Conservation (phyloP, 2,797 vertebrate species). For the Rhinoraja longicauda region DNA sequence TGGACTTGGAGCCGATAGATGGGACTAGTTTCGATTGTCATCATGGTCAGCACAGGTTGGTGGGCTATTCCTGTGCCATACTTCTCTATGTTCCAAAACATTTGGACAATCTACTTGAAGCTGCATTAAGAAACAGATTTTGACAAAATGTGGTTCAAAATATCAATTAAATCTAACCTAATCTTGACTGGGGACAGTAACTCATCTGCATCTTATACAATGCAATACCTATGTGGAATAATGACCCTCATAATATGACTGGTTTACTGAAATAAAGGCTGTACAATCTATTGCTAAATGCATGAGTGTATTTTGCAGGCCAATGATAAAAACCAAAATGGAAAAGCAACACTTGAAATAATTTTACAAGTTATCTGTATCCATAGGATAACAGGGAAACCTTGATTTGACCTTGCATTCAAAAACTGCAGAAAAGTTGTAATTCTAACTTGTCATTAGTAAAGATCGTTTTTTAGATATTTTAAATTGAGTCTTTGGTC, state of each 20-base stretch:
- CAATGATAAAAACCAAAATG: background rate
- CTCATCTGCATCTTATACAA: background rate
- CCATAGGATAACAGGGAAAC: background rate
- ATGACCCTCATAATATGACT: background rate
- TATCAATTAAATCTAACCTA: background rate
- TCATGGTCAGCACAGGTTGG: too few relatives aligned
- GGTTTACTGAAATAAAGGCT: background rate
- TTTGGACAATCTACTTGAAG: background rate
- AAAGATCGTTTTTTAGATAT: background rate
- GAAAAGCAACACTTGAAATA: background rate
- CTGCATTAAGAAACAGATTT: background rate
- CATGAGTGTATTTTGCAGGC: background rate
- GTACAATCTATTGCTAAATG: background rate
- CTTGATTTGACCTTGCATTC: background rate
- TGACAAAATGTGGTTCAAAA: background rate
- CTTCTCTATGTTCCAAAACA: background rate
- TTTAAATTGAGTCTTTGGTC: too few relatives aligned
- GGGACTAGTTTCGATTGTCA: too few relatives aligned
- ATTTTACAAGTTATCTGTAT: background rate
- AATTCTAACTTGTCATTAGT: background rate
- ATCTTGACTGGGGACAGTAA: too few relatives aligned
- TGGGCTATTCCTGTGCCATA: too few relatives aligned
- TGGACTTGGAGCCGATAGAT: too few relatives aligned
- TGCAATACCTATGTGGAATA: background rate
- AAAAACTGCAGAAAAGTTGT: background rate